Conservation (phyloP, 2,797 vertebrate species). For the Neopelma chrysocephalum region DNA sequence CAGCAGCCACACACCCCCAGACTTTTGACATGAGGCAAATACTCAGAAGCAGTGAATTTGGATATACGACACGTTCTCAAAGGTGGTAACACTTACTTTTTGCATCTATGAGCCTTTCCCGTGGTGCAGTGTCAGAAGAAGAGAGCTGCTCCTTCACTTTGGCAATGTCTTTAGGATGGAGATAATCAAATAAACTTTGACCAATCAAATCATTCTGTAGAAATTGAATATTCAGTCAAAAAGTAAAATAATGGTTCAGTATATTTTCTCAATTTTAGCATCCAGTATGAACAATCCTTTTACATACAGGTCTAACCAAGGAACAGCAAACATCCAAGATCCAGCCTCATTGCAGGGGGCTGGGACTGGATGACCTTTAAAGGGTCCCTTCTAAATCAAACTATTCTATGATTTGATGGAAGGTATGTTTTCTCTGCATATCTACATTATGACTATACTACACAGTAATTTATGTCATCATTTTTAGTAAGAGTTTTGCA, state of each 20-base stretch:
- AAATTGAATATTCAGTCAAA: slow-evolving; percentile 45
- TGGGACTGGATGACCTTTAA: background rate
- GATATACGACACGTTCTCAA: background rate
- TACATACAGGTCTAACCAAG: background rate
- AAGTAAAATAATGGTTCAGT: background rate
- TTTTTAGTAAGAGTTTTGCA: background rate
- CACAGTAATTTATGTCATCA: background rate
- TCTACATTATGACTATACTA: background rate
- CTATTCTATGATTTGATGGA: background rate
- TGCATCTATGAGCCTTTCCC: slow-evolving; percentile 96
- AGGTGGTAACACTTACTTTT: slow-evolving; percentile 86
- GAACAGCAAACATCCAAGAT: background rate
- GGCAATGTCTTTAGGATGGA: slow-evolving; percentile 99
- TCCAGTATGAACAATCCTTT: background rate
- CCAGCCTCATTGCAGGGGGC: background rate
- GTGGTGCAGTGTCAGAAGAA: slow-evolving; percentile 93
- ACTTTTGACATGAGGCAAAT: background rate
- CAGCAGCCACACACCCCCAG: background rate
- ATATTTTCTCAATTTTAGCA: background rate
- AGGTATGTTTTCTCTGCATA: background rate
- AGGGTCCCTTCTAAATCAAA: background rate
- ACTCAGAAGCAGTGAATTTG: background rate
- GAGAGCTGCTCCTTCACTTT: slow-evolving; percentile 99
- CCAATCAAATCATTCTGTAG: slow-evolving; percentile 96
- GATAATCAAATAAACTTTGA: slow-evolving; percentile 98